Percentiles rank a stretch among this genome's conserved stretches.
phyloP scores from a whole-genome alignment of 2,113 vertebrate genomes.

The Syngnathus typhle region DNA sequence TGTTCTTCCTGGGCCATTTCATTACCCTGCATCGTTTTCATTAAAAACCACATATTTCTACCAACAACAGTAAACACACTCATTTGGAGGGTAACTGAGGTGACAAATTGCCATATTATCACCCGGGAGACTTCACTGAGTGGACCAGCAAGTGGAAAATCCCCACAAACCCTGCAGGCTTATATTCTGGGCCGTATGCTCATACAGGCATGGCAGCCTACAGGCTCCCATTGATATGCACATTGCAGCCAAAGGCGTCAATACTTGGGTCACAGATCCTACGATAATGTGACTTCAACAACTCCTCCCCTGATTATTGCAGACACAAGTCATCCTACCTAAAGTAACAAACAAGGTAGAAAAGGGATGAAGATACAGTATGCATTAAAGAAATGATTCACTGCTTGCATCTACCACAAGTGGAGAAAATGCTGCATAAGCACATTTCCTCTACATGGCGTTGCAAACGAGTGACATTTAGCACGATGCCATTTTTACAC shows the following conservation, averaged over 20 bases:
- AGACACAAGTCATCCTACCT: background rate
- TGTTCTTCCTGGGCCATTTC: background rate
- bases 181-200: conserved; percentile 7
- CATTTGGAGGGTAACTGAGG: background rate
- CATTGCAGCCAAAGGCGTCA: conserved; percentile 7
- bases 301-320: background rate
- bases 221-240: conserved; percentile 25
- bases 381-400: background rate
- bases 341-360: conserved; percentile 5
- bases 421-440: conserved; percentile 18
- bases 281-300: background rate
- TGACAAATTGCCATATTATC: background rate
- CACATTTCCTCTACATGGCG: conserved; percentile 14
- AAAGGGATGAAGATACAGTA: background rate
- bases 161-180: conserved; percentile 6
- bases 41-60: background rate
- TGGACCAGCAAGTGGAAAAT: conserved; percentile 17
- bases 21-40: background rate
- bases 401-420: conserved; percentile 9
- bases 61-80: background rate
- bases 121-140: background rate
- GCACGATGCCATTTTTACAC: conserved; percentile 44
- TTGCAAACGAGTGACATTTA: conserved; percentile 42
- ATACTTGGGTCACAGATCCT: background rate
- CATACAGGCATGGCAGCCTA: conserved; percentile 5